phyloP scores from a whole-genome alignment of 2,113 vertebrate species.

The Oreochromis tanganicae region DNA sequence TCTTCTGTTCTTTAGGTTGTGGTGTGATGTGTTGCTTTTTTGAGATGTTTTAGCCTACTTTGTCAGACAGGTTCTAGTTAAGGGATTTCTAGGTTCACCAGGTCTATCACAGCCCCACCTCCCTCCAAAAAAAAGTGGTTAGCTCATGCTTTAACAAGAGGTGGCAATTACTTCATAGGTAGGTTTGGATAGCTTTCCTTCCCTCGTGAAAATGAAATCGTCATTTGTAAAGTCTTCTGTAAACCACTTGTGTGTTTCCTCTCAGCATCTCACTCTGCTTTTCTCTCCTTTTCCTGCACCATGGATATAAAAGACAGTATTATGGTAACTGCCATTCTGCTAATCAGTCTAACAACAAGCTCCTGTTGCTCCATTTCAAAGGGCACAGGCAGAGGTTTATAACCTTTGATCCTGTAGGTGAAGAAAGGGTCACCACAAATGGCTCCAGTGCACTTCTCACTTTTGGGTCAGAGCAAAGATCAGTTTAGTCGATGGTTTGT shows the following conservation, averaged over 20 bases:
- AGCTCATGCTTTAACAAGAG: background rate
- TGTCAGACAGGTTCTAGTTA: background rate
- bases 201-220: background rate
- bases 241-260: background rate
- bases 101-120: background rate
- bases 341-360: constrained; percentile 27
- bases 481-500: background rate
- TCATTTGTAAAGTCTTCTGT: background rate
- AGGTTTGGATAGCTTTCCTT: background rate
- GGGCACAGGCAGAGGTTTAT: constrained; percentile 21
- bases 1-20: background rate
- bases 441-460: constrained; percentile 12
- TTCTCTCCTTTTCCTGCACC: background rate
- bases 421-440: constrained; percentile 35
- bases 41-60: background rate
- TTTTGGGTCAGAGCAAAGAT: constrained; percentile 34
- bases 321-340: constrained; percentile 32
- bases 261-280: background rate
- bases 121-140: background rate
- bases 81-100: background rate
- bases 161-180: background rate
- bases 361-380: constrained; percentile 57
- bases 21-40: background rate
- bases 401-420: constrained; percentile 51
- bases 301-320: background rate